Conservation (phyloP, 1,140 invertebrate genomes). For the Drosophila tropicalis region DNA sequence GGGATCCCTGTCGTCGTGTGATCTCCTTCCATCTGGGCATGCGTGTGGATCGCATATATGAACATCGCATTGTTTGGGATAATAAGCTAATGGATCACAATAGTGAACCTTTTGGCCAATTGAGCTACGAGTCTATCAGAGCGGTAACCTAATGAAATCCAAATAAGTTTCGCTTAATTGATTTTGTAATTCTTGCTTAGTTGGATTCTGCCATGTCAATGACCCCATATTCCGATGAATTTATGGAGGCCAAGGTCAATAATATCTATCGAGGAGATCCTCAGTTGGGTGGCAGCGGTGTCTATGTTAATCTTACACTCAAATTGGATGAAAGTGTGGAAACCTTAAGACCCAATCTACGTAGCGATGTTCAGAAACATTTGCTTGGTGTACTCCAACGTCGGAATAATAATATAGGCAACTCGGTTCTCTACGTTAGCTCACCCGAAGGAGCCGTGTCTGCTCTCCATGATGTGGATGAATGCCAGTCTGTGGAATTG, state of each 20-base stretch:
- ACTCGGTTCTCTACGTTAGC: conserved; percentile 92
- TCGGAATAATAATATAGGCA: conserved; percentile 93
- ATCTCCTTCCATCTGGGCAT: conserved; percentile 92
- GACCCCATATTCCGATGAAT: conserved; percentile 94
- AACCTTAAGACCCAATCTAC: conserved; percentile 87
- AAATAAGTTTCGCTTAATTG: background rate
- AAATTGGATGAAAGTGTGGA: conserved; percentile 88
- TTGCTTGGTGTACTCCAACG: conserved; percentile 92
- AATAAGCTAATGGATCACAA: conserved; percentile 88
- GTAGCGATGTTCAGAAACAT: conserved; percentile 91
- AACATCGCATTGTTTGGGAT: conserved; percentile 90
- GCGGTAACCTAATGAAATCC: conserved; percentile 86
- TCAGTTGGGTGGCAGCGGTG: conserved; percentile 87
- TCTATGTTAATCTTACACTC: conserved; percentile 93
- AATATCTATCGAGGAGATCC: conserved; percentile 90
- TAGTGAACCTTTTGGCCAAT: conserved; percentile 91
- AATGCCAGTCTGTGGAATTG: conserved; percentile 92
- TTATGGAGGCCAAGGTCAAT: conserved; percentile 91
- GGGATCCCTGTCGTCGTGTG: conserved; percentile 91
- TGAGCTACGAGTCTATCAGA: conserved; percentile 92
- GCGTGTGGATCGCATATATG: conserved; percentile 92
- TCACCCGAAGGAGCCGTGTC: conserved; percentile 90
- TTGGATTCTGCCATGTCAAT: conserved; percentile 94
- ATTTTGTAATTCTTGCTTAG: conserved; percentile 83
- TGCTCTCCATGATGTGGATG: conserved; percentile 92